phyloP scores from a whole-genome alignment of 2,888 invertebrate genomes.

The Drosophila sordidula region DNA sequence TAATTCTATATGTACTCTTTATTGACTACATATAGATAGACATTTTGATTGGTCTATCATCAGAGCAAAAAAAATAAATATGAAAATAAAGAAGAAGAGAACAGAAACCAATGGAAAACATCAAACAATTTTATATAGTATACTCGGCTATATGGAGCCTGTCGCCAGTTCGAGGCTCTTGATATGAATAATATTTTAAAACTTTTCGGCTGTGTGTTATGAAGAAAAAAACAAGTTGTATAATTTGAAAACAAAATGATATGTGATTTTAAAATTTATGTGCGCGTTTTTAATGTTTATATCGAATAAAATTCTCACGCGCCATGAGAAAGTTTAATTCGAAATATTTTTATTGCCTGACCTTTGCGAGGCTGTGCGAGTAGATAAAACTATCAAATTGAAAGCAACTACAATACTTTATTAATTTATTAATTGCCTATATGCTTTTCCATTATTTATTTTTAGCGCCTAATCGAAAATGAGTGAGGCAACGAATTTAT shows the following conservation, averaged over 20 bases:
- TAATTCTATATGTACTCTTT: slow-evolving; percentile 16
- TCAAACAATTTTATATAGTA: slow-evolving; percentile 48
- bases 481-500: slow-evolving; percentile 88
- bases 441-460: slow-evolving; percentile 19
- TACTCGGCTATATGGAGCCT: slow-evolving; percentile 29
- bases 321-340: slow-evolving; percentile 40
- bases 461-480: slow-evolving; percentile 67
- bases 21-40: slow-evolving; percentile 32
- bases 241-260: slow-evolving; percentile 72
- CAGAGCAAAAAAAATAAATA: slow-evolving; percentile 7
- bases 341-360: slow-evolving; percentile 37
- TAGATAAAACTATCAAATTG: slow-evolving; percentile 24
- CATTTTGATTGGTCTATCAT: slow-evolving; percentile 50
- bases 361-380: slow-evolving; percentile 31
- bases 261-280: slow-evolving; percentile 67
- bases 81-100: slow-evolving; percentile 18
- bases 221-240: slow-evolving; percentile 46
- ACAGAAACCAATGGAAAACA: slow-evolving; percentile 38
- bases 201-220: slow-evolving; percentile 21
- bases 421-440: slow-evolving; percentile 22
- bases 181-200: slow-evolving; percentile 29
- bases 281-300: slow-evolving; percentile 54
- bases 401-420: slow-evolving; percentile 12
- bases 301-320: slow-evolving; percentile 59
- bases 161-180: slow-evolving; percentile 26